Evolutionary conservation across 2,113 vertebrate genomes (phyloP).

Genomic region (Brevimyrus niger): DNA sequence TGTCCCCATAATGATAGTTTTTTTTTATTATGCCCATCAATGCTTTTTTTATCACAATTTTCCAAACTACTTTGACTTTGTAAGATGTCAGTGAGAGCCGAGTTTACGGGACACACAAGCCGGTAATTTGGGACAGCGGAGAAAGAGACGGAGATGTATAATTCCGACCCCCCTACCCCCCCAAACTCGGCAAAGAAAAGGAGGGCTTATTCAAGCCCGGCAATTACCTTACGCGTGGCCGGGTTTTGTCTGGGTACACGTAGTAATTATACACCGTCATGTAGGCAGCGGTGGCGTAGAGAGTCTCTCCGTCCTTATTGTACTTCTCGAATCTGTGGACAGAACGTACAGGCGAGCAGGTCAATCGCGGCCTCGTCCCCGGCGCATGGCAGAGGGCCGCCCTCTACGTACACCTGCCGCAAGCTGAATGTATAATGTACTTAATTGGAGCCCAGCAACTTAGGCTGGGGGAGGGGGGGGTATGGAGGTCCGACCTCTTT

Average conservation of each 20-base stretch:
- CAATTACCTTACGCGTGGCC: slow-evolving; percentile 99
- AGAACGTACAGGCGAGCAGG: slow-evolving; percentile 97
- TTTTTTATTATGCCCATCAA: slow-evolving; percentile 45
- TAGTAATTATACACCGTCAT: slow-evolving; percentile 99
- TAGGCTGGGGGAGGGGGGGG: slow-evolving; percentile 56
- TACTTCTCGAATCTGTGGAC: slow-evolving; percentile 99
- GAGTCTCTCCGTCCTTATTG: slow-evolving; percentile 98
- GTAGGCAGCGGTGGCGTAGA: slow-evolving; percentile 98
- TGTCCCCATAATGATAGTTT: slow-evolving; percentile 46
- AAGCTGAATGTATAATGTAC: slow-evolving; percentile 99
- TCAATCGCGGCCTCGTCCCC: slow-evolving; percentile 90
- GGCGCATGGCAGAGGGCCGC: slow-evolving; percentile 84
- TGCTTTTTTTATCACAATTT: slow-evolving; percentile 42
- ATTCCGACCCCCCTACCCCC: slow-evolving; percentile 53
- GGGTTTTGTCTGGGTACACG: slow-evolving; percentile 99
- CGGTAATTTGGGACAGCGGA: slow-evolving; percentile 62
- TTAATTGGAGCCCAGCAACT: slow-evolving; percentile 99
- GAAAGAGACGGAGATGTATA: slow-evolving; percentile 67
- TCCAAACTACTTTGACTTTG: slow-evolving; percentile 51
- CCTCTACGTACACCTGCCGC: slow-evolving; percentile 98
- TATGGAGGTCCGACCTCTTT: slow-evolving; percentile 95
- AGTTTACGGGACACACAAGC: slow-evolving; percentile 60
- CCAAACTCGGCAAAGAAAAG: slow-evolving; percentile 59
- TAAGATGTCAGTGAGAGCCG: slow-evolving; percentile 52
- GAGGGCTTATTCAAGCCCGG: slow-evolving; percentile 85